Conservation (phyloP, 2,113 vertebrate species). For the Rattus rattus region DNA sequence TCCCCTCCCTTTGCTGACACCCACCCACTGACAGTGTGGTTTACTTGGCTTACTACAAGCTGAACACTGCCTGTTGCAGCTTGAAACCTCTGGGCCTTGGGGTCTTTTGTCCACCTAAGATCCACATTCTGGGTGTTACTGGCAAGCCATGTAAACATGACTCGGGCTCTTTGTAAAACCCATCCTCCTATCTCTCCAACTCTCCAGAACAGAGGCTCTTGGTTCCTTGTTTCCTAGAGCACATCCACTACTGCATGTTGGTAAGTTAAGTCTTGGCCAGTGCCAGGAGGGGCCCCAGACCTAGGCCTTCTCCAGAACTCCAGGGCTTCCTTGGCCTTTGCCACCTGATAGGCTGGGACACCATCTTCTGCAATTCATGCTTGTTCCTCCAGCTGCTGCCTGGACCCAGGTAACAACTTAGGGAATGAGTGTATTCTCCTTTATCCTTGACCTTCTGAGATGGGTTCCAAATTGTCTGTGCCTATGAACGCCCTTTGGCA, state of each 20-base stretch:
- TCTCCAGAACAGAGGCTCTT: neutral
- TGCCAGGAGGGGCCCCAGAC: neutral
- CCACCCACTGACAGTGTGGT: neutral
- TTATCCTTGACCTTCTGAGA: neutral
- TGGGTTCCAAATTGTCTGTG: neutral
- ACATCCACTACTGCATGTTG: too few relatives aligned
- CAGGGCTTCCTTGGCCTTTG: neutral
- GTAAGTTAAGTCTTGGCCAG: neutral
- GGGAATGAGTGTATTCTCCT: too few relatives aligned
- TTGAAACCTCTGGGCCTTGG: neutral
- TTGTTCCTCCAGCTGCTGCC: neutral
- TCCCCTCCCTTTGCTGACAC: neutral
- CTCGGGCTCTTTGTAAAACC: neutral
- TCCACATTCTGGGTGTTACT: neutral
- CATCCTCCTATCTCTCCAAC: neutral
- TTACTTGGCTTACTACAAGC: neutral
- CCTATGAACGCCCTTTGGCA: neutral
- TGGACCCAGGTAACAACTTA: neutral
- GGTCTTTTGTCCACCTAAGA: neutral
- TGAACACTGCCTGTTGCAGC: neutral
- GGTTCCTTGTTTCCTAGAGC: neutral
- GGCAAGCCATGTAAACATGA: neutral
- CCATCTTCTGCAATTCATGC: neutral
- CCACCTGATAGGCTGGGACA: neutral
- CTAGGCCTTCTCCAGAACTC: neutral